Evolutionary conservation across 2,797 vertebrate genomes (phyloP).

Genomic region (Zonotrichia albicollis): DNA sequence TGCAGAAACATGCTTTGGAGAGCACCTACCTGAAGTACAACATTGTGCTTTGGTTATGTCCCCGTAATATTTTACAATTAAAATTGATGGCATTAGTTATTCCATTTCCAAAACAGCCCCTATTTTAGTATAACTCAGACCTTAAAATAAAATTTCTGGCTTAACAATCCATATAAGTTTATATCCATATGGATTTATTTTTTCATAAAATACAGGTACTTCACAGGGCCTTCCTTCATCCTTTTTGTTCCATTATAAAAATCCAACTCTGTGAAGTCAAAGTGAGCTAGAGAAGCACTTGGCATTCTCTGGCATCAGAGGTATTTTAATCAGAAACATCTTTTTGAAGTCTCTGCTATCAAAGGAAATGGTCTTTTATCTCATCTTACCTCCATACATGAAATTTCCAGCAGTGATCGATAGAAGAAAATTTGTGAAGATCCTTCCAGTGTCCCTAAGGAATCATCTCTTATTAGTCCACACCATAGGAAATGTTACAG

Average conservation of each 20-base stretch:
- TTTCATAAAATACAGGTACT: background rate
- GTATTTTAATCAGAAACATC: background rate
- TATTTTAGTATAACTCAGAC: background rate
- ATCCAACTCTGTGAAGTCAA: background rate
- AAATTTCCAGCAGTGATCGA: background rate
- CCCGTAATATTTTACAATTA: background rate
- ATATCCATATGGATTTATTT: background rate
- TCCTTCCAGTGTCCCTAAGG: background rate
- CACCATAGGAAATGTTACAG: background rate
- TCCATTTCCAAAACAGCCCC: background rate
- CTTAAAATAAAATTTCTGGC: background rate
- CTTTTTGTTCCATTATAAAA: background rate
- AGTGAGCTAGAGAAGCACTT: background rate
- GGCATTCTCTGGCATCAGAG: background rate
- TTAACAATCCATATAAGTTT: background rate
- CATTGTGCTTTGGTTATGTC: background rate
- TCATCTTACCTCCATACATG: background rate
- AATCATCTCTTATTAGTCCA: background rate
- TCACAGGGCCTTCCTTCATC: background rate
- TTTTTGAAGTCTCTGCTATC: background rate
- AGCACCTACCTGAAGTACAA: background rate
- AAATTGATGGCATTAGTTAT: background rate
- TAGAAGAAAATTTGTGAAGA: background rate
- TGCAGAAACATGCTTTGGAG: background rate
- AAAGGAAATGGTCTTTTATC: background rate